phyloP scores from a whole-genome alignment of 30 jellyfish, hydroid and myxozoan species.

The Phacellophora camtschatica region DNA sequence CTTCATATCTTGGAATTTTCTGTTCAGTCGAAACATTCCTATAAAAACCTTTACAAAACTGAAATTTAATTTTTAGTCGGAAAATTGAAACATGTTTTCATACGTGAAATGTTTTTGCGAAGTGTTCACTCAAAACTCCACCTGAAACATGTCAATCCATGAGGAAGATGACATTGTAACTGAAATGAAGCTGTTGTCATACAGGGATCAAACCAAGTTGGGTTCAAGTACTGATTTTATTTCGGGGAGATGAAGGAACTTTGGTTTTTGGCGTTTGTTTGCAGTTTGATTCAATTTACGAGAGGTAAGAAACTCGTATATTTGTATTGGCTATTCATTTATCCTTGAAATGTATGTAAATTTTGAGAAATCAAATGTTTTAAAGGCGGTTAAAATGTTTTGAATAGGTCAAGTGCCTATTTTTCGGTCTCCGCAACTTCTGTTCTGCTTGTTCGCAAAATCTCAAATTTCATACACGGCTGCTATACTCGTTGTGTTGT shows the following conservation, averaged over 20 bases:
- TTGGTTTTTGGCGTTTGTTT: not conserved
- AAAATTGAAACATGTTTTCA: too few relatives aligned
- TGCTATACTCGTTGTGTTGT: too few relatives aligned
- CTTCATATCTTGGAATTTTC: too few relatives aligned
- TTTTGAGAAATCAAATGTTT: not conserved
- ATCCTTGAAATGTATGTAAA: not conserved
- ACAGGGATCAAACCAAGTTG: slow-evolving; percentile 16
- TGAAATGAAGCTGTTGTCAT: not conserved
- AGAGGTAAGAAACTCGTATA: not conserved
- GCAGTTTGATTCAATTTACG: not conserved
- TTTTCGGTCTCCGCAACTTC: not conserved
- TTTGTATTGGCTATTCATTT: not conserved
- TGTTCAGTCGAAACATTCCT: too few relatives aligned
- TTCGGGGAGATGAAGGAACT: not conserved
- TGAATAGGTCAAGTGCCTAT: slow-evolving; percentile 50
- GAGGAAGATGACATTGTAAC: slow-evolving; percentile 2
- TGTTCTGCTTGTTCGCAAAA: not conserved
- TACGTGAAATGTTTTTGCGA: too few relatives aligned
- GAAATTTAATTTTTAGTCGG: too few relatives aligned
- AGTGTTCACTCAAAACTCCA: too few relatives aligned
- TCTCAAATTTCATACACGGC: slow-evolving; percentile 14
- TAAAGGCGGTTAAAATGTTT: slow-evolving; percentile 39
- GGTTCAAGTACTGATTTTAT: slow-evolving; percentile 53
- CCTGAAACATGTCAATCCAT: too few relatives aligned
- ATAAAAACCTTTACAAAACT: too few relatives aligned